A percentile compares a stretch with the other conserved stretches of the same genome.
phyloP scores from a whole-genome alignment of 2,797 vertebrate species.

The Hybognathus amarus region DNA sequence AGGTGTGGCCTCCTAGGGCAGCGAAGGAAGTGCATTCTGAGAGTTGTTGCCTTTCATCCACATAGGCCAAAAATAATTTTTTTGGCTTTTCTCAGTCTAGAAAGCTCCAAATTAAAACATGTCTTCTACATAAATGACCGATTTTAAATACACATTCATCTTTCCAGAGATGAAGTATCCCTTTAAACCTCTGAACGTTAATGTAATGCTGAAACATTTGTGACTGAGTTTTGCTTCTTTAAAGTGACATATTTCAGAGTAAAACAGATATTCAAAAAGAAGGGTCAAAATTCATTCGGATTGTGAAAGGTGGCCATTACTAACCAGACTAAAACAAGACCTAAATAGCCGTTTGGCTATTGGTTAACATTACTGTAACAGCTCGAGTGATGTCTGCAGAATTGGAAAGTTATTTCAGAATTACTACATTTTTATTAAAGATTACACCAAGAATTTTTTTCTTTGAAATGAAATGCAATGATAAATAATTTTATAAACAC shows the following conservation, averaged over 20 bases:
- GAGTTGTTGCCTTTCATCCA: too few relatives aligned
- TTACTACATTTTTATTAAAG: slow-evolving; percentile 13
- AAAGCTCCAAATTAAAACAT: too few relatives aligned
- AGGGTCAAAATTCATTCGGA: background rate
- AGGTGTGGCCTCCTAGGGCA: too few relatives aligned
- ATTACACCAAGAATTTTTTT: background rate
- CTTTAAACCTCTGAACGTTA: background rate
- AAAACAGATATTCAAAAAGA: background rate
- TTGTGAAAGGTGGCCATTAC: background rate
- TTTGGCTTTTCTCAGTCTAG: too few relatives aligned
- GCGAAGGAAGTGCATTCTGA: too few relatives aligned
- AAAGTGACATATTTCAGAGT: background rate
- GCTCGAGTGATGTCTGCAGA: background rate
- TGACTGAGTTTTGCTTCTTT: background rate
- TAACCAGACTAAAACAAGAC: background rate
- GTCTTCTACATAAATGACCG: too few relatives aligned
- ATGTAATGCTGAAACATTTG: background rate
- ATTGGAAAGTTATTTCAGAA: background rate
- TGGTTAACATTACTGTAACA: background rate
- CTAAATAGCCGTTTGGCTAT: background rate
- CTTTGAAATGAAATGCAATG: background rate
- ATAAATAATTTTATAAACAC: slow-evolving; percentile 4
- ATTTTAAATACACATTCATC: too few relatives aligned
- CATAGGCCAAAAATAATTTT: too few relatives aligned
- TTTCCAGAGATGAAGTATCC: too few relatives aligned